Evolutionary conservation across 1,140 invertebrate genomes (phyloP).

Genomic region (Calosoma granatense): DNA sequence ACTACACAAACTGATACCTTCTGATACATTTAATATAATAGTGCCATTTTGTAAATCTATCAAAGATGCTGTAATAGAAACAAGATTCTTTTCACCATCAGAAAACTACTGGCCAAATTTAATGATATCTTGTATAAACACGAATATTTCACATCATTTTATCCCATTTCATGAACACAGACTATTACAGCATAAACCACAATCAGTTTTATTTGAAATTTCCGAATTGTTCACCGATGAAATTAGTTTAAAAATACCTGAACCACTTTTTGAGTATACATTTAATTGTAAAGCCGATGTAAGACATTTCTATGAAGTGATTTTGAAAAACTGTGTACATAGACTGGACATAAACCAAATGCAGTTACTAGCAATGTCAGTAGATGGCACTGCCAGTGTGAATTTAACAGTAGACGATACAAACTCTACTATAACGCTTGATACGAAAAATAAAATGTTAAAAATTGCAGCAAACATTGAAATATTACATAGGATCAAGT

Average conservation of each 20-base stretch:
- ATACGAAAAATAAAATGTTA: neutral
- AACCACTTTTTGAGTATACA: neutral
- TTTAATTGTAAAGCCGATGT: neutral
- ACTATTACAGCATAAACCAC: neutral
- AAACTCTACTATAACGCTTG: neutral
- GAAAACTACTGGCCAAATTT: neutral
- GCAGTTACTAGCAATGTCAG: neutral
- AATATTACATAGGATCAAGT: neutral
- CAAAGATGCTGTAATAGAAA: neutral
- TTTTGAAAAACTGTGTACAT: neutral
- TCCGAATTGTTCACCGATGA: neutral
- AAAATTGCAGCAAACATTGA: neutral
- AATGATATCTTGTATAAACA: neutral
- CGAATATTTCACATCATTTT: neutral
- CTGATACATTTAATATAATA: neutral
- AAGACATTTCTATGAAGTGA: neutral
- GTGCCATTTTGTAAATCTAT: neutral
- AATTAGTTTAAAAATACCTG: neutral
- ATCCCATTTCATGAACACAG: neutral
- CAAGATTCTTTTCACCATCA: neutral
- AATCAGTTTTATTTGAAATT: neutral
- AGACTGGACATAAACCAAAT: neutral
- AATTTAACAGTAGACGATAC: neutral
- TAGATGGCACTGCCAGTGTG: neutral
- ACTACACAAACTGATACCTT: neutral